Conservation (phyloP, 2,113 vertebrate genomes). For the Scartelaos histophorus region DNA sequence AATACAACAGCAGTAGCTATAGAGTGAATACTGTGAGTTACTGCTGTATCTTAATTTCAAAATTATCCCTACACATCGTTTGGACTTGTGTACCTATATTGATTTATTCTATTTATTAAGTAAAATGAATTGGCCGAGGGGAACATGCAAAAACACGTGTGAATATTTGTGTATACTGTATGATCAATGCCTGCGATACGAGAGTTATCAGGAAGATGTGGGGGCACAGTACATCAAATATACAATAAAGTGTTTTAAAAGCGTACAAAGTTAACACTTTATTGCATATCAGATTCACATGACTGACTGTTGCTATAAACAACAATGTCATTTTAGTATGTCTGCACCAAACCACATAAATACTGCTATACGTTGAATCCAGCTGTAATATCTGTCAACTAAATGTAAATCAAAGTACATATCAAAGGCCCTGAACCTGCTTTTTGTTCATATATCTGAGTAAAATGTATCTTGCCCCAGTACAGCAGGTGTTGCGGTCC, state of each 20-base stretch:
- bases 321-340: too few relatives aligned
- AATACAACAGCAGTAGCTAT: neutral
- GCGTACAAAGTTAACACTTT: too few relatives aligned
- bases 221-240: neutral
- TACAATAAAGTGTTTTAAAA: too few relatives aligned
- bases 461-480: too few relatives aligned
- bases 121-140: neutral
- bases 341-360: too few relatives aligned
- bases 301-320: too few relatives aligned
- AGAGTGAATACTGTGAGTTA: neutral
- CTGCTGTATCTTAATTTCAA: neutral
- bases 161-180: too few relatives aligned
- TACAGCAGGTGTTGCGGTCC: too few relatives aligned
- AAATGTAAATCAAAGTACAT: neutral
- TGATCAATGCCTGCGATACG: too few relatives aligned
- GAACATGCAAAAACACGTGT: neutral
- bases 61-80: neutral
- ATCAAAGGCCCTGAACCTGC: neutral
- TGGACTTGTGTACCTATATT: neutral
- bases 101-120: neutral
- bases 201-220: neutral
- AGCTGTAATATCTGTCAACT: neutral
- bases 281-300: too few relatives aligned
- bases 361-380: too few relatives aligned
- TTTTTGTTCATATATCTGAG: too few relatives aligned